Percentiles rank a stretch among this genome's conserved stretches.
These are phyloP conservation scores for Aepyceros melampus DNA, from an alignment of 2,113 vertebrate species.

Conservation along the genomic window DNA sequence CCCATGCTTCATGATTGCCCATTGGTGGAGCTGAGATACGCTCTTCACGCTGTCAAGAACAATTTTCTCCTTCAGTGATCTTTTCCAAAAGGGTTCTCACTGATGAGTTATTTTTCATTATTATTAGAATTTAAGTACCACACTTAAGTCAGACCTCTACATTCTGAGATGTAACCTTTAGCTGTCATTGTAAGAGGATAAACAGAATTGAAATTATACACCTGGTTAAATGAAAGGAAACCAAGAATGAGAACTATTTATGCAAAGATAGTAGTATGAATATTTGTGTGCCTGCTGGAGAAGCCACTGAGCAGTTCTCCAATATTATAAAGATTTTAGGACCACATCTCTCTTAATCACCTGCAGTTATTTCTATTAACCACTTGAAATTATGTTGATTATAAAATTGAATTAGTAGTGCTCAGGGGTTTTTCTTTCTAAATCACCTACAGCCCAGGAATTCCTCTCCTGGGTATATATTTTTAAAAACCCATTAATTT, in stretches of 20 bases:
- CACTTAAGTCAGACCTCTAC: constrained; percentile 13
- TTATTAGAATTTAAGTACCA: constrained; percentile 54
- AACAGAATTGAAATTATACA: background rate
- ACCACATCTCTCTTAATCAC: background rate
- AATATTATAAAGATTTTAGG: background rate
- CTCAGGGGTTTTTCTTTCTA: background rate
- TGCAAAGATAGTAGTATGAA: background rate
- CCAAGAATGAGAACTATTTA: background rate
- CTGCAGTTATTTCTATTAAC: background rate
- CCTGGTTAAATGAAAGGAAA: background rate
- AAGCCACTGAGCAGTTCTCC: background rate
- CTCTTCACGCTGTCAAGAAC: background rate
- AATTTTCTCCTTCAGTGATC: constrained; percentile 51
- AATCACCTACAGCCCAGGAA: background rate
- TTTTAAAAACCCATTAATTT: background rate
- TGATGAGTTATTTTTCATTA: constrained; percentile 46
- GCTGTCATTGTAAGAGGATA: background rate
- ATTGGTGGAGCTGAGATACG: background rate
- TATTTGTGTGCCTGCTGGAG: background rate
- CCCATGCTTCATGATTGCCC: constrained; percentile 8
- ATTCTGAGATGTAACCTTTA: constrained; percentile 27
- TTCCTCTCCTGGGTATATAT: background rate
- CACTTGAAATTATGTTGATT: background rate
- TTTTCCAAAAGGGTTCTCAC: constrained; percentile 29
- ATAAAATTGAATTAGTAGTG: background rate